Percentiles rank a stretch among this genome's conserved stretches.
Evolutionary conservation across 2,113 vertebrate genomes (phyloP).

Genomic region (Halichoerus grypus): DNA sequence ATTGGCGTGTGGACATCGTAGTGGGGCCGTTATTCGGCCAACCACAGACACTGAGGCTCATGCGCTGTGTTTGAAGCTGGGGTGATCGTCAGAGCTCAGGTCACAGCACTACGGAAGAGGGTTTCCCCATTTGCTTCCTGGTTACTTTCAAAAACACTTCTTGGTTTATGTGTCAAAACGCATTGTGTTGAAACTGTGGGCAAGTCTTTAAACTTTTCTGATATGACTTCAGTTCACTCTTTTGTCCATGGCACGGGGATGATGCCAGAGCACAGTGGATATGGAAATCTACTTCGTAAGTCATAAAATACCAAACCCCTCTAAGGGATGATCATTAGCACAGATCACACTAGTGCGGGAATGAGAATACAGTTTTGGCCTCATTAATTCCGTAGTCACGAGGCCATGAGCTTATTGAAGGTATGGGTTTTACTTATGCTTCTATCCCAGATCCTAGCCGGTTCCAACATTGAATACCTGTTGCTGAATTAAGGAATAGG

Average conservation of each 20-base stretch:
- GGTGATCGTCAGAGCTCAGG: neutral
- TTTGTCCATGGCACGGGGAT: neutral
- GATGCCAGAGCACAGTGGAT: neutral
- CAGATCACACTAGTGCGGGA: neutral
- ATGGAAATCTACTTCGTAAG: neutral
- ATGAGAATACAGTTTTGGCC: neutral
- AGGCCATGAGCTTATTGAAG: neutral
- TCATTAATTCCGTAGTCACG: neutral
- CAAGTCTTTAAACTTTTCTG: neutral
- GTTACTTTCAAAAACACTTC: neutral
- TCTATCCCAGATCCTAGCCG: neutral
- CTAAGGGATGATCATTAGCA: neutral
- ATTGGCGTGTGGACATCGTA: neutral
- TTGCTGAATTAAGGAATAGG: neutral
- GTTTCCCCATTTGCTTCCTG: neutral
- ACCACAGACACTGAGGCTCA: neutral
- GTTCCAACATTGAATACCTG: neutral
- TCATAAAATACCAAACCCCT: neutral
- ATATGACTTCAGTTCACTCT: neutral
- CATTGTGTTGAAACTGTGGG: neutral
- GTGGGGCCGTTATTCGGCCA: neutral
- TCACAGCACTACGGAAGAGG: neutral
- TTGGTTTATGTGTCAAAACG: neutral
- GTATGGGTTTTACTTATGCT: neutral
- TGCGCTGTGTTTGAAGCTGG: neutral